Percentiles rank a stretch among this genome's conserved stretches.
These are phyloP conservation scores for Zoanthus gigantus DNA, from an alignment of 92 coral and sea anemone species.

Conservation along the genomic window DNA sequence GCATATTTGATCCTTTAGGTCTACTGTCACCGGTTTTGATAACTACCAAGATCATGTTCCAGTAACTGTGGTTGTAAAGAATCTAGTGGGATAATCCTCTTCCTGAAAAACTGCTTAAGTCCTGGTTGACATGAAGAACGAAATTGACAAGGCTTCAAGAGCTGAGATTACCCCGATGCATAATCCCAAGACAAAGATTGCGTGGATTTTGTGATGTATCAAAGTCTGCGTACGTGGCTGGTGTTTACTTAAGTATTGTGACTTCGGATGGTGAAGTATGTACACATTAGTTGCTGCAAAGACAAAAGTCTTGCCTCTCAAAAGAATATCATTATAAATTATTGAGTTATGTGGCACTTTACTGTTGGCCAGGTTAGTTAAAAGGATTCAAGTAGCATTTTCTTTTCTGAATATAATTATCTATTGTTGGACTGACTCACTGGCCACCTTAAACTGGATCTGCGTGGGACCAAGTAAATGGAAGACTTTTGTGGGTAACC, in stretches of 20 bases:
- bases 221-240: constrained; percentile 15
- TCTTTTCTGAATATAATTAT: too few relatives aligned
- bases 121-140: neutral
- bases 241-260: neutral
- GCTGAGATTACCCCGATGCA: neutral
- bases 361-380: constrained; percentile 19
- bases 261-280: constrained; percentile 13
- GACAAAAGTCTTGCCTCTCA: constrained; percentile 14
- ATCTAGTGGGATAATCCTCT: constrained; percentile 41
- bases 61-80: constrained; percentile 23
- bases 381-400: neutral
- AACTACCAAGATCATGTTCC: constrained; percentile 32
- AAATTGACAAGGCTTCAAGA: constrained; percentile 13
- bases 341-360: constrained; percentile 19
- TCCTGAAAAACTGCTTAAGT: constrained; percentile 8
- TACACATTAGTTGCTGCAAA: too few relatives aligned
- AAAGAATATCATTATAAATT: neutral
- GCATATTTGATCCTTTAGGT: constrained; percentile 20
- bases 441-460: constrained; percentile 67
- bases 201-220: constrained; percentile 30
- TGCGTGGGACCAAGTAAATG: constrained; percentile 44
- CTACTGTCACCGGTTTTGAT: constrained; percentile 23
- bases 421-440: too few relatives aligned
- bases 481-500: constrained; percentile 67
- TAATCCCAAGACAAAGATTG: neutral